Percentiles rank a stretch among this genome's conserved stretches.
Conservation (phyloP, 2,113 vertebrate species). For the Scolopax mira region DNA sequence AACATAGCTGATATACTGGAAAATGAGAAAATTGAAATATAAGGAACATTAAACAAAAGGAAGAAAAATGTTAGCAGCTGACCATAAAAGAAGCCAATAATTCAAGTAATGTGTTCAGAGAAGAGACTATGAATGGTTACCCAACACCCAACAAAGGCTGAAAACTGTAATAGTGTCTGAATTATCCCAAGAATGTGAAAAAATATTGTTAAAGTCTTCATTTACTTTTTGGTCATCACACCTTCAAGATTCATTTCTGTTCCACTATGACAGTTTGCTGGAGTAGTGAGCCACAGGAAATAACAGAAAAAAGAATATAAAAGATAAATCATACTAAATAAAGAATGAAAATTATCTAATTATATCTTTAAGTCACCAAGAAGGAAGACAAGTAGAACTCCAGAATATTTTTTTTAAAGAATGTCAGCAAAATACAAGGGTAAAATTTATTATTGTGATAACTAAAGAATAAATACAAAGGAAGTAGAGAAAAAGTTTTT, state of each 20-base stretch:
- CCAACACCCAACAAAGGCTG: accelerated
- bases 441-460: not conserved
- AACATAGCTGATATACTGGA: not conserved
- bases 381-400: not conserved
- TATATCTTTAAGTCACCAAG: not conserved
- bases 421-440: not conserved
- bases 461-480: not conserved
- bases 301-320: accelerated
- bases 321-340: not conserved
- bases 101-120: not conserved
- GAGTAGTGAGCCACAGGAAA: not conserved
- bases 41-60: not conserved
- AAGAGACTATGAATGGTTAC: not conserved
- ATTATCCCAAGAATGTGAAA: not conserved
- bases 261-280: not conserved
- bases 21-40: not conserved
- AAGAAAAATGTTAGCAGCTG: not conserved
- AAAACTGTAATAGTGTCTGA: not conserved
- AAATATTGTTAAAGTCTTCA: not conserved
- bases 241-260: not conserved
- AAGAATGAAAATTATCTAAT: not conserved
- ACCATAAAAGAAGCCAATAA: not conserved
- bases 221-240: not conserved
- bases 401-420: not conserved
- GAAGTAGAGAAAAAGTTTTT: not conserved